Evolutionary conservation across 2,888 invertebrate genomes (phyloP), one percentile per base, ranked within the genome.

Genomic region (Keiferia lycopersicella): DNA sequence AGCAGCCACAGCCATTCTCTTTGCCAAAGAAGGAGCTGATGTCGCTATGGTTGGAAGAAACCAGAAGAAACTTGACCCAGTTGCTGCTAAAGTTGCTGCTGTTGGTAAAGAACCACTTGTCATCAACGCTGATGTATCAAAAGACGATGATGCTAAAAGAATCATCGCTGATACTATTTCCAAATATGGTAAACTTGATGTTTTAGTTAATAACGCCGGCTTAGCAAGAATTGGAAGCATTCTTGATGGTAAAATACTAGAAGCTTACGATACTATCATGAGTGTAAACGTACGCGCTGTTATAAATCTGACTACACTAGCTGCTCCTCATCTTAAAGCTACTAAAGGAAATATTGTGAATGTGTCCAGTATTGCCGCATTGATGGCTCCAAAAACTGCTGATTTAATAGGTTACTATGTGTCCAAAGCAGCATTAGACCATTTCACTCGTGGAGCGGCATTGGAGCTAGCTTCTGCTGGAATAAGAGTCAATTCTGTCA

Each of bases 371-470:
- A 53, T 74, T 0, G 72, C 65, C 4, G 76, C 71, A 1, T 22
- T 56, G 2, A 53, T 22, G 6, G 51, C 62, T 0, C 56, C 64
- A 7, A 22, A 22, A 0, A 12, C 38, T n/a, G 20, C 62, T 8
- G 0, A 26, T 0, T 57, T 45, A 4, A 26, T 71, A 16, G 6
- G 69, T 0, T 96, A 96, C 76, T 87, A 88, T 65, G 94, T 95
- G 90, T 94, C 95, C 18, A 96, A 96, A 83, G 90, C 95, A 41
- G 95, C 94, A 3, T 73, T 96, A 14, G 95, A 96, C 80, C 95
- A 96, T 73, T 93, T 96, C 68, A 95, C 96, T 0, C 86, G 93
- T 68, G 94, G 94, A 73, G 84, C 93, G 11, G 96, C 96, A 2
- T 79, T 95, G 50, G 96, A 94, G 71, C 79, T 94, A 22, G 93